A percentile compares a stretch with the other conserved stretches of the same genome.
Evolutionary conservation across 2,113 vertebrate genomes (phyloP).

Genomic region (Anguilla japonica): DNA sequence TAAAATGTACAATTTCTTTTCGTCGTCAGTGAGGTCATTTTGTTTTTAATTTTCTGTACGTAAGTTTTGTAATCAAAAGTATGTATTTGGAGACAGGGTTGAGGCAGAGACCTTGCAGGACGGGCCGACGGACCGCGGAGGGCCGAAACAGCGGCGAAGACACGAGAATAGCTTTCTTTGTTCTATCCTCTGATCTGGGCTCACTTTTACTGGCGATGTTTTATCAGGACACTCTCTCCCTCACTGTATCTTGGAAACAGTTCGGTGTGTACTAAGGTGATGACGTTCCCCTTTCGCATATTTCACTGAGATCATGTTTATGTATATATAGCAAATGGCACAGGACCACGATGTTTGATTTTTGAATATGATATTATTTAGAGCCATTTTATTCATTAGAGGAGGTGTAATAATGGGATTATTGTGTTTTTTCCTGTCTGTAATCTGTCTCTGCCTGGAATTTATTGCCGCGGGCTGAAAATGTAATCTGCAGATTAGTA

Average conservation of each 20-base stretch:
- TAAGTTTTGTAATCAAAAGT: not conserved
- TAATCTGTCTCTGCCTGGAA: not conserved
- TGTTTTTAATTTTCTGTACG: not conserved
- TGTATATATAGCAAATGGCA: not conserved
- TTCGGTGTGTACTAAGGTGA: not conserved
- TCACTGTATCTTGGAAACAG: not conserved
- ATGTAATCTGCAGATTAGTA: not conserved
- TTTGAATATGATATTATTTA: not conserved
- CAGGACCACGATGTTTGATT: not conserved
- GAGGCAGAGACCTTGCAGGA: not conserved
- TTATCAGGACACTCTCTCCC: not conserved
- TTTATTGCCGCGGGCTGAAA: not conserved
- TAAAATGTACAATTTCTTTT: constrained; percentile 38
- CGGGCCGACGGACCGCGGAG: not conserved
- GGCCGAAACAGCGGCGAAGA: not conserved
- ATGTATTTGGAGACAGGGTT: not conserved
- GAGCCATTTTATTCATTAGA: constrained; percentile 1
- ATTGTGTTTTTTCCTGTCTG: not conserved
- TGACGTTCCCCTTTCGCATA: not conserved
- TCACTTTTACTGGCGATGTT: not conserved
- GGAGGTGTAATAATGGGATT: not conserved
- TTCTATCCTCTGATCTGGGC: not conserved
- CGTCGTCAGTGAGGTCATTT: constrained; percentile 32
- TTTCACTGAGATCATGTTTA: not conserved
- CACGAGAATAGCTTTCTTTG: not conserved